These are phyloP conservation scores for Ecliptopera silaceata DNA, from an alignment of 2,888 invertebrate species.

Conservation along the genomic window DNA sequence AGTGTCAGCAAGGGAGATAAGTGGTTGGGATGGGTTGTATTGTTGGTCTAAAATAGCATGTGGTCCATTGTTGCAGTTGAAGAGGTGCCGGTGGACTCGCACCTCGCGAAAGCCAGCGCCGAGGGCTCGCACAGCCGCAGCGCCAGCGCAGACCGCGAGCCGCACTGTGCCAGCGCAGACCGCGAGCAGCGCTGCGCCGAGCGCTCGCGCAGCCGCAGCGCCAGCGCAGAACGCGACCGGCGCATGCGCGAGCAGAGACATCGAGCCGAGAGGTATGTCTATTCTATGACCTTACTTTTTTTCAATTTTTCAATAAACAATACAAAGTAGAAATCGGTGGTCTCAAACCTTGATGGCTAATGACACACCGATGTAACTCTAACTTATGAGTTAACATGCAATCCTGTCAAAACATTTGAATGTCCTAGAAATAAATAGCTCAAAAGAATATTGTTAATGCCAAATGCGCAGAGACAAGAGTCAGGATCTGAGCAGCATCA, in stretches of 20 bases:
- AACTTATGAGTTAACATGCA: too few relatives aligned
- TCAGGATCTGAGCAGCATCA: constrained; percentile 30
- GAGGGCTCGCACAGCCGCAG: constrained; percentile 52
- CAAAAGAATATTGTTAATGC: too few relatives aligned
- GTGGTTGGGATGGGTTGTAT: background rate
- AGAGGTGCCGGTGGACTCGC: constrained; percentile 79
- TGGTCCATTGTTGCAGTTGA: constrained; percentile 71
- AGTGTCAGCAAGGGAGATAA: background rate
- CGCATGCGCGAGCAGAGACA: constrained; percentile 44
- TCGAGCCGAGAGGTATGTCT: constrained; percentile 41
- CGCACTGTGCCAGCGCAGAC: constrained; percentile 44
- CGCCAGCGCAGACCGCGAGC: constrained; percentile 51
- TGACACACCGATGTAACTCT: too few relatives aligned
- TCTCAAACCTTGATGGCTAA: too few relatives aligned
- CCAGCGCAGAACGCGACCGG: constrained; percentile 51
- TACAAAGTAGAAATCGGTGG: too few relatives aligned
- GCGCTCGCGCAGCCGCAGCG: constrained; percentile 52
- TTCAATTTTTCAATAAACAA: too few relatives aligned
- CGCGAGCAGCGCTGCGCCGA: constrained; percentile 38
- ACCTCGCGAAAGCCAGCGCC: constrained; percentile 44
- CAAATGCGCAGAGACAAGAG: constrained; percentile 20
- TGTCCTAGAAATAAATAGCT: too few relatives aligned
- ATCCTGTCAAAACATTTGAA: too few relatives aligned
- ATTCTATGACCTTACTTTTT: background rate
- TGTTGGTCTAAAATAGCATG: constrained; percentile 3